These are phyloP conservation scores for Chorisops tibialis DNA, from an alignment of 2,888 invertebrate genomes.

Conservation along the genomic window DNA sequence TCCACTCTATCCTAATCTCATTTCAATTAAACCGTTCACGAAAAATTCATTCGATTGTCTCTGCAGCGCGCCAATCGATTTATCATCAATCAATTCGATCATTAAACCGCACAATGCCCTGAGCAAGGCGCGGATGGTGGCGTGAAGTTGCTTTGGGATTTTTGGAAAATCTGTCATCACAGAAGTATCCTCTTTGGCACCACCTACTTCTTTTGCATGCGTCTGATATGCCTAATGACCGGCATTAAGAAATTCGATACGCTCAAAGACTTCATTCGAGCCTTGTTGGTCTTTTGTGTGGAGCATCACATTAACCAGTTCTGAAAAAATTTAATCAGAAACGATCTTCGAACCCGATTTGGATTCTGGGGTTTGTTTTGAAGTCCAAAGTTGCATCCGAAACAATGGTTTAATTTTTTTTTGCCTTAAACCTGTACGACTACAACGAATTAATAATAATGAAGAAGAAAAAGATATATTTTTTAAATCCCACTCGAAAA, in stretches of 20 bases:
- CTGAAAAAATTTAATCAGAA: neutral
- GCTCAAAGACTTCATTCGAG: conserved; percentile 24
- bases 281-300: too few relatives aligned
- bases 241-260: conserved; percentile 41
- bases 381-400: conserved; percentile 2
- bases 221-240: conserved; percentile 36
- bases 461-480: too few relatives aligned
- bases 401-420: conserved; percentile 24
- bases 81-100: conserved; percentile 19
- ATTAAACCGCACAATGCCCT: conserved; percentile 8
- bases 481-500: conserved; percentile 14
- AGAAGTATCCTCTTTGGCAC: conserved; percentile 6
- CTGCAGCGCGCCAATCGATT: conserved; percentile 5
- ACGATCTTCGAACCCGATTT: neutral
- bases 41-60: conserved; percentile 16
- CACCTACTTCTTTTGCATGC: conserved; percentile 12
- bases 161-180: too few relatives aligned
- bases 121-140: too few relatives aligned
- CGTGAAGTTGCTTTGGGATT: too few relatives aligned
- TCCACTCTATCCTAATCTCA: conserved; percentile 24
- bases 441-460: neutral
- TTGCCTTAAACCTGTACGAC: too few relatives aligned
- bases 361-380: neutral
- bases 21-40: conserved; percentile 24
- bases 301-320: neutral